Evolutionary conservation across 2,113 vertebrate species (phyloP), one percentile per base, ranked within the genome.

Genomic region (Anoplopoma fimbria): DNA sequence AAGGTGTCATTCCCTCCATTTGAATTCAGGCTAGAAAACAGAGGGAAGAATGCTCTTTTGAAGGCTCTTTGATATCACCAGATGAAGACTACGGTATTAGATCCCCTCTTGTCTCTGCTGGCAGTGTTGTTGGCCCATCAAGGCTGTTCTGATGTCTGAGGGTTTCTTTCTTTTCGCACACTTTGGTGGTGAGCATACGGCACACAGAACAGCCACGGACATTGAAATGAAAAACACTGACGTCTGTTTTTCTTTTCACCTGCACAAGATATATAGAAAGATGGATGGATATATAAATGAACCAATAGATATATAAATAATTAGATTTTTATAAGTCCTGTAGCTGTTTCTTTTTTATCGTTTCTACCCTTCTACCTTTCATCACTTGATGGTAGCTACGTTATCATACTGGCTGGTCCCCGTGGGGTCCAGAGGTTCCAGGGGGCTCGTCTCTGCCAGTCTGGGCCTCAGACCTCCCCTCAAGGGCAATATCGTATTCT

Each of bases 401-500:
- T 69, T 74, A 42, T 68, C 63, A 69, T 19, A 51, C 34, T 13
- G 33, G 25, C 60, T 71, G 38, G 75, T 84, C 69, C 40, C 42
- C 6, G 45, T 72, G 81, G 70, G 79, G 61, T 75, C 76, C 74
- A 80, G 31, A 74, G 75, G 70, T 75, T 86, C 72, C 77, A 84
- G 73, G 77, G 79, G 85, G 14, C 55, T 82, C 5, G 15, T 84
- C 79, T 69, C 79, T 77, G 55, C 79, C 84, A 81, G 73, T 33
- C 63, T 19, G 40, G 81, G 79, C 82, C 77, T 72, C 72, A 83
- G 85, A 92, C 88, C 88, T 91, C 83, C 67, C 85, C 85, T 92
- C 89, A 91, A 92, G 94, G 93, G 84, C 91, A 69, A 90, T 94
- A 91, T 96, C 92, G 77, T 91, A 93, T 96, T 95, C 91, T 94